Evolutionary conservation across 92 coral and sea anemone genomes (phyloP).

Genomic region (Desmophyllum pertusum): DNA sequence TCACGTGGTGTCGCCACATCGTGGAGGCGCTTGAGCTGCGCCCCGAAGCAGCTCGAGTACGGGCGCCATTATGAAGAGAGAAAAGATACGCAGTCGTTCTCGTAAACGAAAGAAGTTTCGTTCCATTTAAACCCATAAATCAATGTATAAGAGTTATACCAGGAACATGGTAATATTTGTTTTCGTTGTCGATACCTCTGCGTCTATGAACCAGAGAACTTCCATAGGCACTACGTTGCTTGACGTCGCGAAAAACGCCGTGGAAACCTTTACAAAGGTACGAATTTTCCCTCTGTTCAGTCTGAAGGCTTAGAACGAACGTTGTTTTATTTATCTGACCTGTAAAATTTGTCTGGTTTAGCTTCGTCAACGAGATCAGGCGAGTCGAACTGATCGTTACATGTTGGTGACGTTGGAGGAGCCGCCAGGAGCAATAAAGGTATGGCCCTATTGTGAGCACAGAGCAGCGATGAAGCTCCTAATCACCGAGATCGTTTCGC

Average conservation of each 20-base stretch:
- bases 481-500: constrained; percentile 25
- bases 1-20: constrained; percentile 97
- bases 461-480: constrained; percentile 63
- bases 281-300: constrained; percentile 44
- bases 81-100: constrained; percentile 73
- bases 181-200: constrained; percentile 99
- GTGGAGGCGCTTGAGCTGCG: constrained; percentile 99
- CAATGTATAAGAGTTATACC: constrained; percentile 88
- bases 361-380: constrained; percentile 99
- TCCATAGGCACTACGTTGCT: constrained; percentile 98
- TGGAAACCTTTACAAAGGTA: constrained; percentile 99
- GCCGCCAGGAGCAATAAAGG: constrained; percentile 99
- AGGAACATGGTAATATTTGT: constrained; percentile 97
- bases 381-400: constrained; percentile 99
- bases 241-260: constrained; percentile 99
- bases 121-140: constrained; percentile 81
- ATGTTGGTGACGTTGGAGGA: constrained; percentile 99
- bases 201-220: constrained; percentile 99
- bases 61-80: constrained; percentile 94
- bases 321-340: constrained; percentile 67
- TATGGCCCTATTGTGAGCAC: constrained; percentile 83
- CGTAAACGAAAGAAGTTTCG: constrained; percentile 85
- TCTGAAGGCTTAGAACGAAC: constrained; percentile 54
- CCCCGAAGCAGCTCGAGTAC: constrained; percentile 99
- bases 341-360: constrained; percentile 68